Conservation (phyloP, 2,888 invertebrate genomes). For the Dolichopus griseipennis region DNA sequence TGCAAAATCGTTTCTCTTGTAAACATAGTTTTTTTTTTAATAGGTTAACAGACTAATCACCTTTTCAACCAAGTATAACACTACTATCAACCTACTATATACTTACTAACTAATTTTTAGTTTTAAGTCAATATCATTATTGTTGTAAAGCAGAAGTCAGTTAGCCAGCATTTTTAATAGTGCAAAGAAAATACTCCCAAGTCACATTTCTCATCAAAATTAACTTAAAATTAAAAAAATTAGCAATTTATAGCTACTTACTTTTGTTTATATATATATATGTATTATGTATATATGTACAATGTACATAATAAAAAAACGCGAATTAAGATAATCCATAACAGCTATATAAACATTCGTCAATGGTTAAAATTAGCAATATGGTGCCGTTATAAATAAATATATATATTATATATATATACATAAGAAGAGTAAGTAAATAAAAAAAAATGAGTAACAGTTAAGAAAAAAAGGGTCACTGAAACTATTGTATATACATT, state of each 20-base stretch:
- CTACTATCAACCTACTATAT: too few relatives aligned
- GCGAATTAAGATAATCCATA: not conserved
- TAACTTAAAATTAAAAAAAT: not conserved
- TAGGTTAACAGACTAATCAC: conserved; percentile 3
- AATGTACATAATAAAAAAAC: not conserved
- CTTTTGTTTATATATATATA: too few relatives aligned
- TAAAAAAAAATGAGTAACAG: not conserved
- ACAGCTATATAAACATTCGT: not conserved
- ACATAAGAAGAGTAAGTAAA: too few relatives aligned
- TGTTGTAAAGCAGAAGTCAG: too few relatives aligned
- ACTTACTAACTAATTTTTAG: too few relatives aligned
- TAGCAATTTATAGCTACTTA: not conserved
- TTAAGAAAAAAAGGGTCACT: not conserved
- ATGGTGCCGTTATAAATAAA: not conserved
- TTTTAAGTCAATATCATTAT: too few relatives aligned
- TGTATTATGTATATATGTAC: too few relatives aligned
- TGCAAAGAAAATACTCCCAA: not conserved
- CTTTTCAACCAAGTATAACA: not conserved
- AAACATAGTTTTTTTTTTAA: not conserved
- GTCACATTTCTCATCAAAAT: not conserved
- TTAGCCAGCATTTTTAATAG: too few relatives aligned
- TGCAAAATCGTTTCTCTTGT: not conserved
- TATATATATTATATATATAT: too few relatives aligned
- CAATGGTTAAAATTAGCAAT: not conserved
- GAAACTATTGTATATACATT: not conserved